A percentile compares a stretch with the other conserved stretches of the same genome.
Conservation (phyloP, 2,113 vertebrate species). For the Xiphophorus hellerii region DNA sequence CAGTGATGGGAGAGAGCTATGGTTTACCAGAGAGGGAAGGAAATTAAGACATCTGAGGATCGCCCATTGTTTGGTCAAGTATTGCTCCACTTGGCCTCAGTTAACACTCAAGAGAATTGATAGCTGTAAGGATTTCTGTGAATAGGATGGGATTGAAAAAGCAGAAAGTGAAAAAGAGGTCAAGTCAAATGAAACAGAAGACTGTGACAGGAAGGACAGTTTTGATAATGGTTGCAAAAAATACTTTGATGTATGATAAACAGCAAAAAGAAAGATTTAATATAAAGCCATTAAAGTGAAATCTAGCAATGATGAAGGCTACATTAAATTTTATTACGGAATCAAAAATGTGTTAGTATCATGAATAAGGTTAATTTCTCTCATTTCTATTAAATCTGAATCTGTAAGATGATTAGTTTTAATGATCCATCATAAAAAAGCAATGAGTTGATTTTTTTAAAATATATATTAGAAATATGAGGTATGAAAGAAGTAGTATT, state of each 20-base stretch:
- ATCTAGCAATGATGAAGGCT: neutral
- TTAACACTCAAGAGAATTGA: neutral
- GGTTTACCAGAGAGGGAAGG: conserved; percentile 18
- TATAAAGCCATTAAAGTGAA: neutral
- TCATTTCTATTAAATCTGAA: no score
- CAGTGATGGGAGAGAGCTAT: neutral
- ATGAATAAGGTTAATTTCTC: no score
- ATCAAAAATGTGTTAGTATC: no score
- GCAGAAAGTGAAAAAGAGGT: neutral
- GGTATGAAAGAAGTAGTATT: no score
- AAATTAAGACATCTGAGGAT: conserved; percentile 11
- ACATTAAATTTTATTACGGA: no score
- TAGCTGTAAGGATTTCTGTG: neutral
- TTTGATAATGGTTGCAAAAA: neutral
- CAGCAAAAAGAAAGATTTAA: neutral
- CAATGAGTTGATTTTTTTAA: no score
- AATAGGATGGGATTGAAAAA: neutral
- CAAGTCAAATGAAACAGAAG: neutral
- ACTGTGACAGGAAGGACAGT: neutral
- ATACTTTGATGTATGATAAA: neutral
- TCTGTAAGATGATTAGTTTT: no score
- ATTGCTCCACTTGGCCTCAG: neutral
- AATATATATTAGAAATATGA: no score
- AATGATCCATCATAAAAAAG: no score
- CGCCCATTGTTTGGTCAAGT: conserved; percentile 26